Conservation (phyloP, 1,140 invertebrate species). For the Saccostrea echinata region DNA sequence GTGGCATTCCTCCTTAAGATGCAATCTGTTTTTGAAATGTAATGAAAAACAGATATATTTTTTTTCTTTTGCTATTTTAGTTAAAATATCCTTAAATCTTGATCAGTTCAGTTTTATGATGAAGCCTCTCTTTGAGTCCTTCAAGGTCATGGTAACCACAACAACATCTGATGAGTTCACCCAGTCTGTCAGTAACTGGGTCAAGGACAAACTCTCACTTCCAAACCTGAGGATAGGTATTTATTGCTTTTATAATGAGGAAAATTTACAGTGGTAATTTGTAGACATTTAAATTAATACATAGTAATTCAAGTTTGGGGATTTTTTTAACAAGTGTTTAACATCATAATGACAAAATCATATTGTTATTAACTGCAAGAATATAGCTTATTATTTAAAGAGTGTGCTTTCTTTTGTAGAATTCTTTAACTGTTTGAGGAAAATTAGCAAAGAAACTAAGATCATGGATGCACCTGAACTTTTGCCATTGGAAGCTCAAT, state of each 20-base stretch:
- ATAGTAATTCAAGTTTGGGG: no score
- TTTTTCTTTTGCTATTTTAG: no score
- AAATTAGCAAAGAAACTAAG: slow-evolving; percentile 38
- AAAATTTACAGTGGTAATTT: no score
- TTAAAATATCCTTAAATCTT: slow-evolving; percentile 13
- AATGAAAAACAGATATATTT: no score
- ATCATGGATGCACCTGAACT: slow-evolving; percentile 38
- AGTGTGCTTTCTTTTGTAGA: slow-evolving; percentile 18
- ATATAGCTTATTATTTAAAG: no score
- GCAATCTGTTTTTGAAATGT: no score
- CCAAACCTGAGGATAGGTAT: slow-evolving; percentile 53
- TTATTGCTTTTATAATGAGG: background rate
- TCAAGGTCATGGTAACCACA: slow-evolving; percentile 46
- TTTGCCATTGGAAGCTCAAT: slow-evolving; percentile 16
- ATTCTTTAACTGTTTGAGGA: slow-evolving; percentile 46
- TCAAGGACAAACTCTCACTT: slow-evolving; percentile 46
- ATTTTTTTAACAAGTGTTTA: no score
- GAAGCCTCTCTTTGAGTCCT: slow-evolving; percentile 54
- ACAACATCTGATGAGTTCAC: slow-evolving; percentile 28
- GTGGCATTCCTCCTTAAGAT: no score
- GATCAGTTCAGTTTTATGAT: slow-evolving; percentile 57
- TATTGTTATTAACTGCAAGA: no score
- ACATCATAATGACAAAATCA: no score
- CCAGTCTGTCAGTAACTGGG: slow-evolving; percentile 52
- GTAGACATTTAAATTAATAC: no score